Base-by-base conservation (phyloP, 2,113 vertebrate species). In the Heloderma charlesbogerti region DNA sequence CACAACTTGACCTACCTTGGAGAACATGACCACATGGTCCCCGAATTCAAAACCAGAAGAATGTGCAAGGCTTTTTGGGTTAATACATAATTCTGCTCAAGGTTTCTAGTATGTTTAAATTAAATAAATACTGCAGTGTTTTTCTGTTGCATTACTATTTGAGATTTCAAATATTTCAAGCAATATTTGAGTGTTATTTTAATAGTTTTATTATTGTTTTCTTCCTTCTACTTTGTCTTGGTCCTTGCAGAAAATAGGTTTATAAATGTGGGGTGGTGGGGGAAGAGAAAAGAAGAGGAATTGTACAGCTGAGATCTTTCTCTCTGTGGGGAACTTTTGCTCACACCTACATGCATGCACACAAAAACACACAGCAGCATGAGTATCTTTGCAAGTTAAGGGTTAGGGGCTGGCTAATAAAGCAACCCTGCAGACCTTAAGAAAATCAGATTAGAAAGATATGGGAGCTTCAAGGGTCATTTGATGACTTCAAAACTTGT, bases 371-470 rank as follows among this genome's bases (percentile, higher is more conserved):
- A 54, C 40, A 60, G 18, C 51, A 63, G 54, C 18, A 45, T 84
- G 51, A 0, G 60, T 40, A 9, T 5, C 63, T 84, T 60, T 31
- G 63, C 77, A 72, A 92, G 83, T 43, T 74, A 94, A 91, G 91
- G 87, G 92, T 94, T 93, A 89, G 90, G 54, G 71, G 34, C 81
- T 85, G 84, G 37, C 81, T 94, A 95, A 95, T 16, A 93, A 93
- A 95, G 92, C 78, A 89, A 90, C 48, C 78, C n/a, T 54, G 60
- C 77, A 90, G 74, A 93, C 80, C 91, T 92, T 91, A 90, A 85
- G 87, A 91, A 95, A 96, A 95, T 93, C 90, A 95, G 92, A 94
- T 96, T 93, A 95, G 91, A 95, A 92, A 71, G 45, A 93, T 89
- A 87, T 57, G 84, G 84, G 84, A 84, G 93, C 91, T 78, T 84